Evolutionary conservation across 2,113 vertebrate species (phyloP).

Genomic region (Uria aalge): DNA sequence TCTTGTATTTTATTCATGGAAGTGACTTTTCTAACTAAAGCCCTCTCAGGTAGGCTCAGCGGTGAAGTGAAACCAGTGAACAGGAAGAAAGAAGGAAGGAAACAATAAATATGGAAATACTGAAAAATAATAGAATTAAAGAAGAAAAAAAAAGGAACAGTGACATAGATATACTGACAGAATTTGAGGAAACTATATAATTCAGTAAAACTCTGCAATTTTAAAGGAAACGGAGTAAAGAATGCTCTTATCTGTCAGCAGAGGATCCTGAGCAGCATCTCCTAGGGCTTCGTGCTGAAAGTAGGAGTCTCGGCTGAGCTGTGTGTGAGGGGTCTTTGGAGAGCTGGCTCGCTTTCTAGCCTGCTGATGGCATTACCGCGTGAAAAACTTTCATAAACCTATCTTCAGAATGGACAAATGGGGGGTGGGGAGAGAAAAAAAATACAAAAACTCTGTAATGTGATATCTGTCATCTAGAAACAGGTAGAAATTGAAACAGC

Average conservation of each 20-base stretch:
- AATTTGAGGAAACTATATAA: neutral
- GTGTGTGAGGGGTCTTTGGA: neutral
- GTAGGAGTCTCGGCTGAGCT: neutral
- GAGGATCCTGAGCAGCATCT: neutral
- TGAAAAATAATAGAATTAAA: neutral
- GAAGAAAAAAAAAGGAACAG: neutral
- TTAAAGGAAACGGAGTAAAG: neutral
- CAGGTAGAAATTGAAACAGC: neutral
- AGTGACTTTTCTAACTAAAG: neutral
- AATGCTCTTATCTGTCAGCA: neutral
- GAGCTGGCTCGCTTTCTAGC: neutral
- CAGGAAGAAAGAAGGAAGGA: neutral
- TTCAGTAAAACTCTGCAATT: neutral
- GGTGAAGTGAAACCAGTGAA: neutral
- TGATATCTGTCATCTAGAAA: neutral
- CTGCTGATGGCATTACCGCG: neutral
- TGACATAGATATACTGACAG: neutral
- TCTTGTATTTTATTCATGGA: neutral
- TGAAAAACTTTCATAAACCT: neutral
- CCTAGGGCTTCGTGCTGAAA: neutral
- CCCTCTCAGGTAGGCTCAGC: neutral
- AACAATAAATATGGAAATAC: neutral
- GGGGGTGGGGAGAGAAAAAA: neutral
- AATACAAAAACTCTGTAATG: neutral
- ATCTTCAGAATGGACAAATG: neutral